These are phyloP conservation scores for Eucera pruinosa DNA, from an alignment of 2,888 invertebrate species.

Conservation along the genomic window DNA sequence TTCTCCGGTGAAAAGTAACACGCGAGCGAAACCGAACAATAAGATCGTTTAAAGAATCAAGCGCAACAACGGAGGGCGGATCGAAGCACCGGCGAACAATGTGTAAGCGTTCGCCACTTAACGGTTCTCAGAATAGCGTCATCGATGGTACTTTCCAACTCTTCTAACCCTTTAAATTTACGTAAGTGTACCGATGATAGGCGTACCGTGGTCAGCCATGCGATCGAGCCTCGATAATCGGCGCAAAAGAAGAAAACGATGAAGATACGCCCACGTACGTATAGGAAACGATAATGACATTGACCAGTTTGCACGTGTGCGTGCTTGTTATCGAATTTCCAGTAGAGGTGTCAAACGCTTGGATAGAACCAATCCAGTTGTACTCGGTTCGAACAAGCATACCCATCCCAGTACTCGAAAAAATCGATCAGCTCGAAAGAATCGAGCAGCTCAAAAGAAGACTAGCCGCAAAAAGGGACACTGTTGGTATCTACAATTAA, in stretches of 20 bases:
- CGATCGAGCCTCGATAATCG: conserved; percentile 48
- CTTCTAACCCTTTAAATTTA: conserved; percentile 61
- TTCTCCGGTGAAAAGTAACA: conserved; percentile 57
- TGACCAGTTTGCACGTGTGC: conserved; percentile 24
- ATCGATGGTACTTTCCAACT: conserved; percentile 59
- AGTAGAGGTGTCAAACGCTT: too few relatives aligned
- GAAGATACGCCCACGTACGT: conserved; percentile 44
- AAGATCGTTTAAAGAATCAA: conserved; percentile 62
- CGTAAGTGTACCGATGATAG: conserved; percentile 56
- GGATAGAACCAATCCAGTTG: too few relatives aligned
- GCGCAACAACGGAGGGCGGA: conserved; percentile 67
- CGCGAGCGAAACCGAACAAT: conserved; percentile 64
- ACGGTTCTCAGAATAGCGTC: conserved; percentile 62
- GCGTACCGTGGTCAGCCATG: conserved; percentile 31
- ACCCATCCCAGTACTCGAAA: too few relatives aligned
- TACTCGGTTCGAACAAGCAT: too few relatives aligned
- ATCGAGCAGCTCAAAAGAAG: too few relatives aligned
- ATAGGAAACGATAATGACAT: conserved; percentile 51
- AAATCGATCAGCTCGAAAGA: too few relatives aligned
- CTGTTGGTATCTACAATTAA: too few relatives aligned
- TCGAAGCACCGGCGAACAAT: conserved; percentile 56
- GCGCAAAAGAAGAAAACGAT: conserved; percentile 22
- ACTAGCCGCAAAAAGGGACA: too few relatives aligned
- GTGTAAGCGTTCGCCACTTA: conserved; percentile 54
- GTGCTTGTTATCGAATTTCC: background rate